Evolutionary conservation across 2,113 vertebrate genomes (phyloP), one percentile per base, ranked within the genome.

Genomic region (Lasiurus cinereus): DNA sequence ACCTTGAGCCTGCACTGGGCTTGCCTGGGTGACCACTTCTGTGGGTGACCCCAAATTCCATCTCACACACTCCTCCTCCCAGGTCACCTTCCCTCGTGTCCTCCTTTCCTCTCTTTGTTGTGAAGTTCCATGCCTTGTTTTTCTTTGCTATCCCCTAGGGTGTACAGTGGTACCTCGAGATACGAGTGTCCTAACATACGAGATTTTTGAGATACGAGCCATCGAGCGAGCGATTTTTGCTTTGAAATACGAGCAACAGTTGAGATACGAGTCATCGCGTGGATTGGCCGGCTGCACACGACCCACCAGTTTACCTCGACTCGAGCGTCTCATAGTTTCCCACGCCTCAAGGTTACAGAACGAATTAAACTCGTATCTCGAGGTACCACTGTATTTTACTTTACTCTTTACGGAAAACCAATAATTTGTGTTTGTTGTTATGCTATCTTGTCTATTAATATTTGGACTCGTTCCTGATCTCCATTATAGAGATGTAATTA

Each of bases 391-490:
- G 92, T 64, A 46, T 94, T 78, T 86, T 79, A 43, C 24, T 72
- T 77, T 24, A 43, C 31, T 31, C 24, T 74, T 73, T 19, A 21
- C 5, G 1, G 36, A 66, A 67, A 31, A 73, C 18, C 22, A 83
- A 48, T 39, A 24, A 21, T 52, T 86, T 79, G 66, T 62, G 39
- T 77, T 79, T 83, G 78, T 84, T 87, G 39, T 36, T 46, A 74
- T 18, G 5, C 50, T 94, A 54, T 62, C 67, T 76, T 66, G 13
- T 80, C 85, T 94, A 1, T 56, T 83, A 77, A 31, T 89, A 82
- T 73, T 87, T 77, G 43, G 31, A 76, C 33, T 83, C 36, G 10
- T 84, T 91, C 54, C 43, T 97, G 66, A 8, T 77, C 43, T 79
- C 29, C 39, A 15, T 72, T 76, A 43, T 78, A 29, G 29, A 67